Percentiles rank a stretch among this genome's conserved stretches.
These are phyloP conservation scores for Tyto alba DNA, from an alignment of 2,113 vertebrate genomes.

Conservation along the genomic window DNA sequence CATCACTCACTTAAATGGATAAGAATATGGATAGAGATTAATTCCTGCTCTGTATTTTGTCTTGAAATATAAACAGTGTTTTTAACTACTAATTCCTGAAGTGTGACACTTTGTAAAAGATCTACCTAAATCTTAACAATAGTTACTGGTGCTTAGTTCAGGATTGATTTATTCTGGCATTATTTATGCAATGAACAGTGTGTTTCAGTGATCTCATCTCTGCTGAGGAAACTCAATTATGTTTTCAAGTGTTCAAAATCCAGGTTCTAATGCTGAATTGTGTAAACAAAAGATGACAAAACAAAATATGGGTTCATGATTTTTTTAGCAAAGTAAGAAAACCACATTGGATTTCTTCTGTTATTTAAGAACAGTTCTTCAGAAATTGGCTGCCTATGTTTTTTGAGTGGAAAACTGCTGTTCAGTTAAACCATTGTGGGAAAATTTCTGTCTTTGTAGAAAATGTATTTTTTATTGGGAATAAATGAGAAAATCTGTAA, in stretches of 20 bases:
- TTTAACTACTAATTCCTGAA: slow-evolving; percentile 27
- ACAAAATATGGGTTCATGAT: neutral
- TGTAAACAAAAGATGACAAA: neutral
- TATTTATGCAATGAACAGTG: neutral
- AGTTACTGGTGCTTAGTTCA: neutral
- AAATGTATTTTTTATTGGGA: neutral
- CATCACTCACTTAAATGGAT: slow-evolving; percentile 35
- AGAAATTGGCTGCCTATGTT: neutral
- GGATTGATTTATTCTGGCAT: neutral
- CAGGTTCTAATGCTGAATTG: neutral
- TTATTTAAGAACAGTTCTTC: neutral
- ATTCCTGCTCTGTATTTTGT: slow-evolving; percentile 14
- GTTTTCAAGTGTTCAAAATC: neutral
- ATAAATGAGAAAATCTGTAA: neutral
- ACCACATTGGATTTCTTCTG: neutral
- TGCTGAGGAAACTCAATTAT: neutral
- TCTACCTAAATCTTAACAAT: neutral
- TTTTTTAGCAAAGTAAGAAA: neutral
- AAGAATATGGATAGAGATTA: slow-evolving; percentile 22
- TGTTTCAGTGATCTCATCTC: neutral
- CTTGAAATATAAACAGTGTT: slow-evolving; percentile 20
- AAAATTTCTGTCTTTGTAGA: neutral
- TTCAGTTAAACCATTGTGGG: neutral
- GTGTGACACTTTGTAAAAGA: neutral
- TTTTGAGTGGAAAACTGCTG: neutral